Evolutionary conservation across 2,888 invertebrate genomes (phyloP).

Genomic region (Itoplectis maculator): DNA sequence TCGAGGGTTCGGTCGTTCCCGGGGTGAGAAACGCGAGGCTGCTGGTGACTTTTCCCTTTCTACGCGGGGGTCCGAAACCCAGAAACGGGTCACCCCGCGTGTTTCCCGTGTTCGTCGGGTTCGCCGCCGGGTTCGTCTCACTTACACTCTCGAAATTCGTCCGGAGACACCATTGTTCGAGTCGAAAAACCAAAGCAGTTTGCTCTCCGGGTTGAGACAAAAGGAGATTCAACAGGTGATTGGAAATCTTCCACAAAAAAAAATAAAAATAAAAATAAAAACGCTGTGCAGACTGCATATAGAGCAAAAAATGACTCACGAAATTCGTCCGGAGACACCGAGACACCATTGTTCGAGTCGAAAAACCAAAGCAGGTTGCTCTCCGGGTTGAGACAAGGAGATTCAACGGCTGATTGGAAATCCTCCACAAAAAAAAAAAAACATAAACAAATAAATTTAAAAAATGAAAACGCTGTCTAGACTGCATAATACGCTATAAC

Average conservation of each 20-base stretch:
- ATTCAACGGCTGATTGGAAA: conserved; percentile 9
- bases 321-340: not conserved
- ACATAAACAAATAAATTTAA: no score
- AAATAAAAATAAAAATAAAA: not conserved
- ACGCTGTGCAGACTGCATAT: not conserved
- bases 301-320: no score
- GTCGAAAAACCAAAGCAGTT: not conserved
- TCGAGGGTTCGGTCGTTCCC: no score
- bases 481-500: not conserved
- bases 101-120: conserved; percentile 24
- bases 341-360: conserved; percentile 1
- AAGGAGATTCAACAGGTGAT: conserved; percentile 11
- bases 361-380: not conserved
- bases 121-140: not conserved
- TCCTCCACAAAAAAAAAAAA: not conserved
- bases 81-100: conserved; percentile 40
- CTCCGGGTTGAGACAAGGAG: not conserved
- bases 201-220: not conserved
- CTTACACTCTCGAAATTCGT: not conserved
- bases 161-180: not conserved
- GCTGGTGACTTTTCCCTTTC: conserved; percentile 35
- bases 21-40: conserved; percentile 6
- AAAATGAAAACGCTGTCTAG: not conserved
- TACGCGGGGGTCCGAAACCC: conserved; percentile 51
- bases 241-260: not conserved